phyloP scores from a whole-genome alignment of 1,140 invertebrate species.

The Pseudomyrmex flavicornis region DNA sequence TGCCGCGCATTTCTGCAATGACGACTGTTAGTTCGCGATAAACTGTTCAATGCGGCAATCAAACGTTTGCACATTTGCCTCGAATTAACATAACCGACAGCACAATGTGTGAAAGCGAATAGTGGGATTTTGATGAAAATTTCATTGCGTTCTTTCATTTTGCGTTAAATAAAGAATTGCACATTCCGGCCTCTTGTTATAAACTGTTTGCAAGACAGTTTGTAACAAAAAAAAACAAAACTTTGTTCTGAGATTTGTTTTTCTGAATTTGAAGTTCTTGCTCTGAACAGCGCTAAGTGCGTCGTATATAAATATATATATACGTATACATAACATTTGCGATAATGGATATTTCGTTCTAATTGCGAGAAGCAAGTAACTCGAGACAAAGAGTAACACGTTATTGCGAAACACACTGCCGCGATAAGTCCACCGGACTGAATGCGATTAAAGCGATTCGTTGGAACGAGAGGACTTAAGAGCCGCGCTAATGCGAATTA shows the following conservation, averaged over 20 bases:
- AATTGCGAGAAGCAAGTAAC: background rate
- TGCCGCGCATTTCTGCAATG: slow-evolving; percentile 16
- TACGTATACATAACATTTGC: no score
- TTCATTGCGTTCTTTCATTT: background rate
- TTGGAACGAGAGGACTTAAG: slow-evolving; percentile 9
- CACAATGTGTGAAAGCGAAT: slow-evolving; percentile 28
- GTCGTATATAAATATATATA: no score
- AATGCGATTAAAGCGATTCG: slow-evolving; percentile 32
- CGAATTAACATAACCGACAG: slow-evolving; percentile 1
- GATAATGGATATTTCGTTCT: background rate
- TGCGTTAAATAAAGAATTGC: background rate
- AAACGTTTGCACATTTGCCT: slow-evolving; percentile 26
- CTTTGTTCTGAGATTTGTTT: background rate
- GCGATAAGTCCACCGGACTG: background rate
- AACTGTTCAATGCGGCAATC: background rate
- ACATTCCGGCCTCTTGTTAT: background rate
- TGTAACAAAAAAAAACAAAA: background rate
- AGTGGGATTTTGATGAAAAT: background rate
- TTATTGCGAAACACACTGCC: background rate
- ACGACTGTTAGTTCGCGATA: slow-evolving; percentile 39
- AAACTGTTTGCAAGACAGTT: background rate
- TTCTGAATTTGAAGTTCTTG: background rate
- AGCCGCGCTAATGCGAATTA: slow-evolving; percentile 23
- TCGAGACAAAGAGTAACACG: background rate
- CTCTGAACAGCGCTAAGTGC: slow-evolving; percentile 9